A percentile compares a stretch with the other conserved stretches of the same genome.
Evolutionary conservation across 2,113 vertebrate species (phyloP).

Genomic region (Aplodontia rufa): DNA sequence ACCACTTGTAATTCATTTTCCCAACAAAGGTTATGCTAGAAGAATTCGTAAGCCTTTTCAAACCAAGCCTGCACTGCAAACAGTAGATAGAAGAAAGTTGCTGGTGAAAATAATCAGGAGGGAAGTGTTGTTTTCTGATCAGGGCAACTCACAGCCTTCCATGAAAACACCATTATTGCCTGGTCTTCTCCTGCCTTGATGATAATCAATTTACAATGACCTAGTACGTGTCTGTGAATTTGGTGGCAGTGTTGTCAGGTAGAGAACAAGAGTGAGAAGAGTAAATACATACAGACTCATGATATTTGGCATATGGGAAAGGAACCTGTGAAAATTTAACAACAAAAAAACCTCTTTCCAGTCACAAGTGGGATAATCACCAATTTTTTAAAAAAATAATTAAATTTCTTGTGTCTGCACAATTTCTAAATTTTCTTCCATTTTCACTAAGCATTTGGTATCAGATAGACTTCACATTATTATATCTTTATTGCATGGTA

Average conservation of each 20-base stretch:
- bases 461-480: not conserved
- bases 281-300: not conserved
- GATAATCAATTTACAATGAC: constrained; percentile 11
- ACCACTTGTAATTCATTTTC: constrained; percentile 54
- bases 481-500: not conserved
- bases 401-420: not conserved
- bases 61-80: not conserved
- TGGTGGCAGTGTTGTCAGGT: not conserved
- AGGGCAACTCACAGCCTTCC: not conserved
- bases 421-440: not conserved
- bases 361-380: not conserved
- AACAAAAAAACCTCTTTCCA: not conserved
- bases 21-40: constrained; percentile 51
- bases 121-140: not conserved
- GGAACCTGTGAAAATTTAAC: not conserved
- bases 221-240: not conserved
- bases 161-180: not conserved
- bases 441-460: not conserved
- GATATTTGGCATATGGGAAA: not conserved
- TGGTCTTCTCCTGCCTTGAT: not conserved
- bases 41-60: constrained; percentile 47
- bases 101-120: not conserved
- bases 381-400: not conserved
- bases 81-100: not conserved
- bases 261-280: not conserved